These are phyloP conservation scores for Rhaphigaster nebulosa DNA, from an alignment of 2,888 invertebrate species.

Conservation along the genomic window DNA sequence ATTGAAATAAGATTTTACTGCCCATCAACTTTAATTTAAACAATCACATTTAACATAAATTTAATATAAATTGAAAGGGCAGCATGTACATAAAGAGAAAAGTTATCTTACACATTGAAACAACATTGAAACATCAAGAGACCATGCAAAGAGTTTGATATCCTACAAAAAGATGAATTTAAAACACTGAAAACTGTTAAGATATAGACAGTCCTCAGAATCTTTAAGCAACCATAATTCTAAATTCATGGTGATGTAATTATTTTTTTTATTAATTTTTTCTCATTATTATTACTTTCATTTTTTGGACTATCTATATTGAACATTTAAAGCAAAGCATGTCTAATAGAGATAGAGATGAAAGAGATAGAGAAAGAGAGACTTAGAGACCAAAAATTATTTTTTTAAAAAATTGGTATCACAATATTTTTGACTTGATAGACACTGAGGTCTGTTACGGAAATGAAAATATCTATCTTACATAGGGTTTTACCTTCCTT, in stretches of 20 bases:
- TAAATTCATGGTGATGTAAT: constrained; percentile 50
- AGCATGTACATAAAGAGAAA: constrained; percentile 47
- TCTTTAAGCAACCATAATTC: constrained; percentile 35
- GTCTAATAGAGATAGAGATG: constrained; percentile 58
- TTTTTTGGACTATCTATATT: constrained; percentile 56
- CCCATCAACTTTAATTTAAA: constrained; percentile 42
- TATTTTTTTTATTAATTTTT: constrained; percentile 53
- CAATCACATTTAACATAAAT: constrained; percentile 14
- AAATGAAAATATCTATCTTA: constrained; percentile 58
- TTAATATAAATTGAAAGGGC: constrained; percentile 45
- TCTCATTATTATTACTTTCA: constrained; percentile 22
- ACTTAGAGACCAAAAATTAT: constrained; percentile 60
- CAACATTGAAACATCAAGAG: constrained; percentile 65
- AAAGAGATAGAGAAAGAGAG: constrained; percentile 62
- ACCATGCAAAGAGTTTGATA: constrained; percentile 60
- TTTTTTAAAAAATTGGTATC: constrained; percentile 65
- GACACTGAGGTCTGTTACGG: constrained; percentile 55
- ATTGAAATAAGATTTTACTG: constrained; percentile 4
- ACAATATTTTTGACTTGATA: constrained; percentile 66
- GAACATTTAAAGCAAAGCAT: constrained; percentile 64
- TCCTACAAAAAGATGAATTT: constrained; percentile 29
- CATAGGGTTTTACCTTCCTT: constrained; percentile 47
- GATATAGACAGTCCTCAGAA: constrained; percentile 55
- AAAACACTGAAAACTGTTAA: constrained; percentile 28
- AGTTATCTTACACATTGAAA: constrained; percentile 61